These are phyloP conservation scores for rabbit (Oryctolagus cuniculus) DNA, from an alignment of 2,113 vertebrate genomes.

Conservation along the genomic window DNA sequence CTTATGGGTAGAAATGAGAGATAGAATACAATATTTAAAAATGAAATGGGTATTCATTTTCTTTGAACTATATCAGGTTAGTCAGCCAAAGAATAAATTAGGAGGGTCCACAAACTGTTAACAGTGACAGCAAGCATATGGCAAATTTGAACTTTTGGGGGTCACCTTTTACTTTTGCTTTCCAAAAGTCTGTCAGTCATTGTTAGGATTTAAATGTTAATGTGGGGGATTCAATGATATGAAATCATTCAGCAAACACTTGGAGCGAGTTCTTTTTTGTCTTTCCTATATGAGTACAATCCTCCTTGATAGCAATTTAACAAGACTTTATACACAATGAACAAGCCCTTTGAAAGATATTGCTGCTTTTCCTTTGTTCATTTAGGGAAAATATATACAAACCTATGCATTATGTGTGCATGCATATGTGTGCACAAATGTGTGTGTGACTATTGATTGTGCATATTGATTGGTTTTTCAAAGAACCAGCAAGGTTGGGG, in stretches of 20 bases:
- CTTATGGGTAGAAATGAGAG: slow-evolving; percentile 49
- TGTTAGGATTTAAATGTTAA: slow-evolving; percentile 60
- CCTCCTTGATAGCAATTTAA: background rate
- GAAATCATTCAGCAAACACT: slow-evolving; percentile 56
- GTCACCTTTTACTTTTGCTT: slow-evolving; percentile 66
- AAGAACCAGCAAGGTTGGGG: too few species aligned
- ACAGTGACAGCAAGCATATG: slow-evolving; percentile 68
- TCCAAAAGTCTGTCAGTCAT: slow-evolving; percentile 78
- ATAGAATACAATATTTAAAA: slow-evolving; percentile 62
- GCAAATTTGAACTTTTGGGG: slow-evolving; percentile 76
- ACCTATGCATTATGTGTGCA: background rate
- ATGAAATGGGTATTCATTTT: slow-evolving; percentile 66
- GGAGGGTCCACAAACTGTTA: slow-evolving; percentile 49
- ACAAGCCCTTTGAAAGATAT: background rate
- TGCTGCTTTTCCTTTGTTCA: slow-evolving; percentile 9
- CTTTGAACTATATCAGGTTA: slow-evolving; percentile 58
- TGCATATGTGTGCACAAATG: rapidly evolving
- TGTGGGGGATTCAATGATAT: slow-evolving; percentile 31
- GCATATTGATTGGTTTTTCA: background rate
- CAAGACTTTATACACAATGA: background rate
- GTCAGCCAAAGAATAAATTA: slow-evolving; percentile 67
- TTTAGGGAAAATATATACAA: background rate
- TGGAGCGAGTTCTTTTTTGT: background rate
- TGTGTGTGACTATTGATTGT: background rate
- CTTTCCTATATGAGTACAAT: background rate